A percentile compares a stretch with the other conserved stretches of the same genome.
phyloP scores from a whole-genome alignment of 2,113 vertebrate genomes.

The Caretta caretta region DNA sequence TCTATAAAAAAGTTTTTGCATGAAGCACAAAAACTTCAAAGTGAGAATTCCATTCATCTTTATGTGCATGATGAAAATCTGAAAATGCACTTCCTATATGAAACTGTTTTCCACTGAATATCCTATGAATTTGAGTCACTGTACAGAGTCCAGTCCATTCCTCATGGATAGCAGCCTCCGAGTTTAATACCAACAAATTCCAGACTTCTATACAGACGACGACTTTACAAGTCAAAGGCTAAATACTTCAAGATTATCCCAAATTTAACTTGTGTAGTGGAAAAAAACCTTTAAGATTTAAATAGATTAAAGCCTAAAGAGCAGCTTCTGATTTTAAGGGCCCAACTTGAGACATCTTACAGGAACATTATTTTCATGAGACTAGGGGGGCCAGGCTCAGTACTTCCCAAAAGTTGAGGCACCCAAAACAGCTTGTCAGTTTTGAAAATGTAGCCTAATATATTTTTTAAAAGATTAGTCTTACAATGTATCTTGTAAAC shows the following conservation, averaged over 20 bases:
- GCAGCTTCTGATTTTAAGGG: neutral
- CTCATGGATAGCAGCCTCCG: conserved; percentile 24
- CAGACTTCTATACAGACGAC: neutral
- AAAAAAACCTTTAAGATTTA: neutral
- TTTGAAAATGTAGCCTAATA: neutral
- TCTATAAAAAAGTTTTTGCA: conserved; percentile 44
- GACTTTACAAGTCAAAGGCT: neutral
- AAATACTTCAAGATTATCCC: neutral
- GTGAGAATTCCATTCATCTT: conserved; percentile 36
- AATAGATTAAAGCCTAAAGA: neutral
- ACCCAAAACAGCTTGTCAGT: neutral
- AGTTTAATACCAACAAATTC: conserved; percentile 5
- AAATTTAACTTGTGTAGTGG: neutral
- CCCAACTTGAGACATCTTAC: neutral
- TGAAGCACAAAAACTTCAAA: conserved; percentile 14
- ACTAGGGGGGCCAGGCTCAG: neutral
- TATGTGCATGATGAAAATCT: conserved; percentile 11
- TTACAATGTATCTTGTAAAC: neutral
- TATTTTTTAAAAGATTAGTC: neutral
- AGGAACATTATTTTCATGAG: conserved; percentile 13
- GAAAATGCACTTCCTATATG: conserved; percentile 39
- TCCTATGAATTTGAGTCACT: conserved; percentile 32
- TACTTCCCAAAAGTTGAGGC: neutral
- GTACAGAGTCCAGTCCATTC: conserved; percentile 25
- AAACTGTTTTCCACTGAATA: conserved; percentile 53